These are phyloP conservation scores for Pipa parva DNA, from an alignment of 2,113 vertebrate genomes.

Conservation along the genomic window DNA sequence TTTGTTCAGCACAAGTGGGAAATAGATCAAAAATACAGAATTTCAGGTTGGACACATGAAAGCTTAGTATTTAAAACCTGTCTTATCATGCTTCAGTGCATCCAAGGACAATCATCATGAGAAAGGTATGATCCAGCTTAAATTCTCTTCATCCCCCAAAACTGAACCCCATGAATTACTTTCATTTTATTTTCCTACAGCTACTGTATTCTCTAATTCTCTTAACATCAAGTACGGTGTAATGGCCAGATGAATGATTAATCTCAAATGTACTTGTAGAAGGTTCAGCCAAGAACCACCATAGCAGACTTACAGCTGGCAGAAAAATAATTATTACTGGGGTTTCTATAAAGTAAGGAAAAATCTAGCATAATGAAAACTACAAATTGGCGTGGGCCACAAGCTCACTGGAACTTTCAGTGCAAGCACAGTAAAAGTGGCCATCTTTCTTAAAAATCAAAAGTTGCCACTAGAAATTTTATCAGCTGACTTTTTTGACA, in stretches of 20 bases:
- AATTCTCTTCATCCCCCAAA: neutral
- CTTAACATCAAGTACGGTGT: neutral
- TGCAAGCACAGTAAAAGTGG: no score
- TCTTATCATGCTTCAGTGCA: neutral
- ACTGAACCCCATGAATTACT: neutral
- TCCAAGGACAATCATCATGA: neutral
- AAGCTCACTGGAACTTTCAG: no score
- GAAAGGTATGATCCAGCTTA: neutral
- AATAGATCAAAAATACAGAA: neutral
- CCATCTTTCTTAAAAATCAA: no score
- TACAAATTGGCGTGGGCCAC: no score
- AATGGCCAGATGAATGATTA: neutral
- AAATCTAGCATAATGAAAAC: no score
- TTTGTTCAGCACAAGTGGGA: neutral
- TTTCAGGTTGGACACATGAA: neutral
- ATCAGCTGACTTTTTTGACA: no score
- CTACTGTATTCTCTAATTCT: no score
- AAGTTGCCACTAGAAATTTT: no score
- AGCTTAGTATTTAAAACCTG: neutral
- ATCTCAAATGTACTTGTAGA: neutral
- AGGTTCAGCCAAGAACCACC: neutral
- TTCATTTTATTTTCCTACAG: neutral
- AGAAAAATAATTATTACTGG: no score
- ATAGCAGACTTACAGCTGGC: no score
- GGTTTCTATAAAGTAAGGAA: no score